These are phyloP conservation scores for Pelodytes ibericus DNA, from an alignment of 2,797 vertebrate species.

Conservation along the genomic window DNA sequence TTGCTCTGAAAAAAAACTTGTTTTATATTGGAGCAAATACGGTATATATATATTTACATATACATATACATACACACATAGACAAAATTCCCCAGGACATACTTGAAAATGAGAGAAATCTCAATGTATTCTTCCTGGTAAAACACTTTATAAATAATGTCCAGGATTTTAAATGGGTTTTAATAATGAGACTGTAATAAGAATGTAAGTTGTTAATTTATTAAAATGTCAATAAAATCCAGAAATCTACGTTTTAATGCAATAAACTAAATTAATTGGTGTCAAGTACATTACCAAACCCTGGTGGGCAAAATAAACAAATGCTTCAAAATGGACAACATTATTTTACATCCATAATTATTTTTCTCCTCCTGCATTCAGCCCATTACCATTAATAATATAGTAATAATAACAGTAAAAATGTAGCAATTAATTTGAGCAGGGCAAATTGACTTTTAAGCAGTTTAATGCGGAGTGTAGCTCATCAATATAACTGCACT, in stretches of 20 bases:
- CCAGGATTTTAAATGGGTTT: background rate
- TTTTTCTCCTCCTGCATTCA: slow-evolving; percentile 32
- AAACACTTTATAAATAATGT: too few species aligned
- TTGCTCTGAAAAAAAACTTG: too few species aligned
- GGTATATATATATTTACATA: too few species aligned
- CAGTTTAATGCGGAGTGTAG: slow-evolving; percentile 31
- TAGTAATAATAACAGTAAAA: slow-evolving; percentile 50
- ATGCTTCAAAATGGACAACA: slow-evolving; percentile 39
- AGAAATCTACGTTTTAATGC: slow-evolving; percentile 15
- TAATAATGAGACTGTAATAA: background rate
- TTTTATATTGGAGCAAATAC: too few species aligned
- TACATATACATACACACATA: too few species aligned
- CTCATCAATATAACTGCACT: slow-evolving; percentile 37
- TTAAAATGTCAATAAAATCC: slow-evolving; percentile 27
- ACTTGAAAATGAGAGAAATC: too few species aligned
- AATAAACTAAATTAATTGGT: slow-evolving; percentile 41
- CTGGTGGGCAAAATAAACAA: slow-evolving; percentile 6
- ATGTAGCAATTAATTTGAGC: slow-evolving; percentile 47
- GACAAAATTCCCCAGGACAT: too few species aligned
- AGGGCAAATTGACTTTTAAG: slow-evolving; percentile 50
- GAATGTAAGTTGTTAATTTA: slow-evolving; percentile 24
- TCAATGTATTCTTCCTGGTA: too few species aligned
- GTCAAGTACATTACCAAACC: slow-evolving; percentile 27
- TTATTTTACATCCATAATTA: slow-evolving; percentile 49
- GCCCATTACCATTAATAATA: slow-evolving; percentile 48